These are phyloP conservation scores for Delphinapterus leucas DNA, from an alignment of 2,113 vertebrate genomes.

Conservation along the genomic window DNA sequence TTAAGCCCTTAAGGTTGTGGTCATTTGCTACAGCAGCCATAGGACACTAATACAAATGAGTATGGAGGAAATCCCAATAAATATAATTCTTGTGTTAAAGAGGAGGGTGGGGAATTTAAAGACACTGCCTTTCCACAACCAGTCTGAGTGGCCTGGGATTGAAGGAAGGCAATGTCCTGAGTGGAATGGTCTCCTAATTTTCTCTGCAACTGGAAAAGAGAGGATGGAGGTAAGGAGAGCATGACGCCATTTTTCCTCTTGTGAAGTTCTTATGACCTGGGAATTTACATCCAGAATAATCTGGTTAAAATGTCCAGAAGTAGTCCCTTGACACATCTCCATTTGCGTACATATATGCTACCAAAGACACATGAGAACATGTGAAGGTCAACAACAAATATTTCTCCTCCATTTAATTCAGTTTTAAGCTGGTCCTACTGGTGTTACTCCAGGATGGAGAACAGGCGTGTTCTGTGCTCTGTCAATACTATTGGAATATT, in stretches of 20 bases:
- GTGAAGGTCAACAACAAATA: accelerated
- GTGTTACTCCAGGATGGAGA: background rate
- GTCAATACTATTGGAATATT: too few relatives aligned
- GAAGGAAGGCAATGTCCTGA: background rate
- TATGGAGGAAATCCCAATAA: background rate
- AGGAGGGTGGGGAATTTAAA: background rate
- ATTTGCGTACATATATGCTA: background rate
- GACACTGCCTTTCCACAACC: background rate
- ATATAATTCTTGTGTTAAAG: background rate
- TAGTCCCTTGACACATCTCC: too few relatives aligned
- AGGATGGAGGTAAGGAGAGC: background rate
- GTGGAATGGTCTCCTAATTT: background rate
- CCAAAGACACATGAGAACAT: background rate
- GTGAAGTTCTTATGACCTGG: background rate
- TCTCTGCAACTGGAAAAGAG: background rate
- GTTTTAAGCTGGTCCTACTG: background rate
- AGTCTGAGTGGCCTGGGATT: too few relatives aligned
- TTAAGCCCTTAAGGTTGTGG: background rate
- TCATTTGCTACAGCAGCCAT: background rate
- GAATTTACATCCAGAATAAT: background rate
- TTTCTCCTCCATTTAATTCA: background rate
- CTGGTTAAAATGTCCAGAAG: background rate
- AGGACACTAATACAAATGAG: background rate
- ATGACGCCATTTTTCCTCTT: background rate
- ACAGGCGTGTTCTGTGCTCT: background rate